A percentile compares a stretch with the other conserved stretches of the same genome.
Evolutionary conservation across 2,888 invertebrate genomes (phyloP).

Genomic region (Oligia strigilis): DNA sequence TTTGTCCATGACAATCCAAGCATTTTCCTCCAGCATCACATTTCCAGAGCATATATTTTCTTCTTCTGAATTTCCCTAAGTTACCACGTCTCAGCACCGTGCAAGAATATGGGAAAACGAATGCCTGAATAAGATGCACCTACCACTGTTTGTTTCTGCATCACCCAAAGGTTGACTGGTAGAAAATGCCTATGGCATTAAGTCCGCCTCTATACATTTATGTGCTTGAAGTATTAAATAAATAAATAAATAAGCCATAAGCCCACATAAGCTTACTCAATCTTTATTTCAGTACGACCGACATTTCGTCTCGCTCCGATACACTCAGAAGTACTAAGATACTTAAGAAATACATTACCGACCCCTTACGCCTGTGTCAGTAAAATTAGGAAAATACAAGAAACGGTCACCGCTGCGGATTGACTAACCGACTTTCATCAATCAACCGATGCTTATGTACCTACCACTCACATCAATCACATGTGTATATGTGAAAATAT

Average conservation of each 20-base stretch:
- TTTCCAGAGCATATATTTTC: neutral
- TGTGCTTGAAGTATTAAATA: too few relatives aligned
- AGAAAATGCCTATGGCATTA: too few relatives aligned
- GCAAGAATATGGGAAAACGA: neutral
- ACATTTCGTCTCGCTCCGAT: neutral
- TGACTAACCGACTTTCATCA: constrained; percentile 70
- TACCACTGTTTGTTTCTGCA: too few relatives aligned
- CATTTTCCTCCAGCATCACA: too few relatives aligned
- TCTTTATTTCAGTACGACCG: constrained; percentile 6
- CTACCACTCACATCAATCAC: constrained; percentile 74
- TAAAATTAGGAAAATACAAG: constrained; percentile 50
- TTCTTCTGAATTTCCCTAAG: neutral
- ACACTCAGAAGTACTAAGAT: constrained; percentile 17
- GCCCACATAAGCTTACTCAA: neutral
- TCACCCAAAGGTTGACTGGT: too few relatives aligned
- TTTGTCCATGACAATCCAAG: too few relatives aligned
- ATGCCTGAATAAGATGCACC: neutral
- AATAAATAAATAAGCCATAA: neutral
- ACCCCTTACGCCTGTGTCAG: constrained; percentile 24
- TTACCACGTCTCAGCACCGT: neutral
- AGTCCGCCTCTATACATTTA: too few relatives aligned
- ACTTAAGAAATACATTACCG: constrained; percentile 31
- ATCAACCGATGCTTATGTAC: constrained; percentile 65
- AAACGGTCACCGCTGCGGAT: constrained; percentile 65
- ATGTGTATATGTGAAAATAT: constrained; percentile 35